A percentile compares a stretch with the other conserved stretches of the same genome.
Evolutionary conservation across 2,113 vertebrate genomes (phyloP).

Genomic region (Thamnaconus septentrionalis): DNA sequence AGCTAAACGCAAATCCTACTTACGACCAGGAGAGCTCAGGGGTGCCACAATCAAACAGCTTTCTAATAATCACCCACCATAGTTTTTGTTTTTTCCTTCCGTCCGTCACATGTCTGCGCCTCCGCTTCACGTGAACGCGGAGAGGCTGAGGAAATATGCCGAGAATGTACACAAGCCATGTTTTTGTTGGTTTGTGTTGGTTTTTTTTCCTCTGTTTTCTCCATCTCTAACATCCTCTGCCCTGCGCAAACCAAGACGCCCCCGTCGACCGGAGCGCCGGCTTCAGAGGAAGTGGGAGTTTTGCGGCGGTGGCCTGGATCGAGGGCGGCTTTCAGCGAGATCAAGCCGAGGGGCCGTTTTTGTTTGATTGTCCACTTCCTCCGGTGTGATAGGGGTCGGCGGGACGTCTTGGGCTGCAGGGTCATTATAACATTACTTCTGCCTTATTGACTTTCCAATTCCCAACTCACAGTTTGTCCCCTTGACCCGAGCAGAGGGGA

Average conservation of each 20-base stretch:
- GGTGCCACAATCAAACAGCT: conserved; percentile 29
- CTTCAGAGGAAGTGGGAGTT: conserved; percentile 71
- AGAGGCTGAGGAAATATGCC: too few relatives aligned
- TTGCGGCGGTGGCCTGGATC: conserved; percentile 63
- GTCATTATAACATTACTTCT: conserved; percentile 79
- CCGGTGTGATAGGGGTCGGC: conserved; percentile 62
- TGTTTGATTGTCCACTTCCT: conserved; percentile 78
- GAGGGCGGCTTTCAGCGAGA: conserved; percentile 65
- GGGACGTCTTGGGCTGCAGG: conserved; percentile 67
- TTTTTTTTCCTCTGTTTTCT: conserved; percentile 8
- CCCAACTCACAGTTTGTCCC: conserved; percentile 75
- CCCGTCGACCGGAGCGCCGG: conserved; percentile 47
- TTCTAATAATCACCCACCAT: too few relatives aligned
- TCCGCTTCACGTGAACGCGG: too few relatives aligned
- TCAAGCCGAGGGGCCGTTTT: conserved; percentile 67
- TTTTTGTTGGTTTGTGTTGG: conserved; percentile 47
- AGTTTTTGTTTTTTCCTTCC: not conserved
- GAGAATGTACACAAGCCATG: conserved; percentile 45
- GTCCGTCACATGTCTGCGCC: too few relatives aligned
- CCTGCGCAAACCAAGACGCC: conserved; percentile 50
- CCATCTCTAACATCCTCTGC: conserved; percentile 45
- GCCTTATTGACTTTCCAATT: conserved; percentile 80
- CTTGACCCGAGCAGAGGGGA: conserved; percentile 58
- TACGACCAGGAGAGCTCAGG: conserved; percentile 13
- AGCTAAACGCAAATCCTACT: conserved; percentile 23